A percentile compares a stretch with the other conserved stretches of the same genome.
These are phyloP conservation scores for Tragulus kanchil DNA, from an alignment of 2,113 vertebrate genomes.

Conservation along the genomic window DNA sequence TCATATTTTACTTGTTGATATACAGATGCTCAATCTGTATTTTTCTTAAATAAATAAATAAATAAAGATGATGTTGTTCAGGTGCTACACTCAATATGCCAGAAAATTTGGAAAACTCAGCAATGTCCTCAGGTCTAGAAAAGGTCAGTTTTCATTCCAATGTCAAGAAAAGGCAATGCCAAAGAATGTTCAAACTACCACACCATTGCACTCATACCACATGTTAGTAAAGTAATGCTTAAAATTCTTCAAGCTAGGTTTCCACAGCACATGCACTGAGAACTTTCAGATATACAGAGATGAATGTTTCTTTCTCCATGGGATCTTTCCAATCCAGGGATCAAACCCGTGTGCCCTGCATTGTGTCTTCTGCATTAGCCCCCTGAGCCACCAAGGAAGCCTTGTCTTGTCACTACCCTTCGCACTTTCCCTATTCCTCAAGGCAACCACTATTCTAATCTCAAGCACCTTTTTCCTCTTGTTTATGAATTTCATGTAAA, in stretches of 20 bases:
- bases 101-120: too few relatives aligned
- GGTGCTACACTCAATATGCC: too few relatives aligned
- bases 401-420: background rate
- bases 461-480: background rate
- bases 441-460: background rate
- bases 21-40: background rate
- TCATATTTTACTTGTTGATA: background rate
- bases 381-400: background rate
- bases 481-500: slow-evolving; percentile 31
- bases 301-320: background rate
- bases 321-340: background rate
- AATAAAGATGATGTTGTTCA: too few relatives aligned
- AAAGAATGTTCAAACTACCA: too few relatives aligned
- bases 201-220: too few relatives aligned
- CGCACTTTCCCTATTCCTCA: background rate
- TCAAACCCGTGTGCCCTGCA: background rate
- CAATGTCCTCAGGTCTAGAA: too few relatives aligned
- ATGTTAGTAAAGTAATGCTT: too few relatives aligned
- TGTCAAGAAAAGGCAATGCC: too few relatives aligned
- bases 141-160: too few relatives aligned
- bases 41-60: background rate
- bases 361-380: background rate
- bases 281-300: too few relatives aligned
- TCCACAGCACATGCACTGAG: too few relatives aligned
- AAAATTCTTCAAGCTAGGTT: too few relatives aligned